Percentiles rank a stretch among this genome's conserved stretches.
Evolutionary conservation across 2,888 invertebrate genomes (phyloP).

Genomic region (Acronicta aceris): DNA sequence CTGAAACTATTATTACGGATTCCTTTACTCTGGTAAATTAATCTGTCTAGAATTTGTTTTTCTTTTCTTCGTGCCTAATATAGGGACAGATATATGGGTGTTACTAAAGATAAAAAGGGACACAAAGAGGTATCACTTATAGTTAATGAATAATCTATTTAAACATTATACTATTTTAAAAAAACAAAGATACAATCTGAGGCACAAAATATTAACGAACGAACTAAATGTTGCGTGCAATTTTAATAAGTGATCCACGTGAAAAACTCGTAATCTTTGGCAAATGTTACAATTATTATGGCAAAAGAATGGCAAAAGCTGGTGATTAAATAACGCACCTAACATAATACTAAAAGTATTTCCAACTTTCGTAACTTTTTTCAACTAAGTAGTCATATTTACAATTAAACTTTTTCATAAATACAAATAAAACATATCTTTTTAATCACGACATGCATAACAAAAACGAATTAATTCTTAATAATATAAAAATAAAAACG

Average conservation of each 20-base stretch:
- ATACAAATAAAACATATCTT: conserved; percentile 13
- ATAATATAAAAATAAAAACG: conserved; percentile 16
- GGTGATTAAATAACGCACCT: background rate
- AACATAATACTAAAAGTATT: conserved; percentile 6
- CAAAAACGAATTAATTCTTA: conserved; percentile 16
- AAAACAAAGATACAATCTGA: conserved; percentile 13
- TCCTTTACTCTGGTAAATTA: too few relatives aligned
- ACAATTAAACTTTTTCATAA: conserved; percentile 8
- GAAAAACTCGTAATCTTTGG: conserved; percentile 40
- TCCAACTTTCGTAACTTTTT: background rate
- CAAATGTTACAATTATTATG: conserved; percentile 37
- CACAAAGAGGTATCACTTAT: too few relatives aligned
- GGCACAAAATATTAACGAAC: conserved; percentile 23
- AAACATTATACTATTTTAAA: too few relatives aligned
- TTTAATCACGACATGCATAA: conserved; percentile 28
- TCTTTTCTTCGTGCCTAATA: too few relatives aligned
- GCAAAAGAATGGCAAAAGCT: conserved; percentile 37
- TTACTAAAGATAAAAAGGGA: too few relatives aligned
- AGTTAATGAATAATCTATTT: too few relatives aligned
- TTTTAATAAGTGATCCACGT: conserved; percentile 24
- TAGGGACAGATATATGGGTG: too few relatives aligned
- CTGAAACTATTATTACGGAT: too few relatives aligned
- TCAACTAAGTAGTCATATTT: conserved; percentile 13
- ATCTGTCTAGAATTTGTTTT: too few relatives aligned
- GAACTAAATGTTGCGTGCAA: conserved; percentile 17